Base-by-base conservation (phyloP, 2,797 vertebrate genomes). In the Calcarius lapponicus region DNA sequence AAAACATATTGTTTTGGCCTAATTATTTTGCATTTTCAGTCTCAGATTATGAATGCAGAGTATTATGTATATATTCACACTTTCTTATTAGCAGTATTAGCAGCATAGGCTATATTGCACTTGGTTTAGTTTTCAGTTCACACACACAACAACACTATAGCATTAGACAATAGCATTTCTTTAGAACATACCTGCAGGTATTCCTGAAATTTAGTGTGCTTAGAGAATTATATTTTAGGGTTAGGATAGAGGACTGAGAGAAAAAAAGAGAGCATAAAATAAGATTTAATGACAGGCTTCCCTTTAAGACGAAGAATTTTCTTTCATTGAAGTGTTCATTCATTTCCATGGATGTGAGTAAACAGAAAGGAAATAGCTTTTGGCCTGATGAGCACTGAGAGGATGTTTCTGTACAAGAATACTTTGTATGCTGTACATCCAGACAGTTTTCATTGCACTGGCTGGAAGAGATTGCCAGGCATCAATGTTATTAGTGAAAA, bases 291-390 rank as follows among this genome's bases (percentile, higher is more conserved):
- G 58, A 36, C 43, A 50, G 26, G 1, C 20, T 90, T 54, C 58
- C 43, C 40, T 90, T 69, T 88, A 80, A 91, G 65, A 81, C 1
- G 13, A 88, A 88, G 54, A 40, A 70, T 74, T 94, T 69, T 67
- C 56, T 93, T 94, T 96, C 75, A 84, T 21, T 84, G 51, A 57
- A 76, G 29, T 50, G 60, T 66, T 92, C 66, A 93, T 86, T 95
- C 73, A 91, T 86, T 90, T 85, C 90, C 80, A 64, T 91, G 88
- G 81, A 93, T 74, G 69, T 88, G 80, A 91, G 91, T 88, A 94
- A 94, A 93, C 72, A 93, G 92, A 96, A 90, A 93, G 80, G 86
- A 94, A 95, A 95, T 87, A 91, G 93, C 73, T 92, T 92, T 90
- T 96, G 92, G 85, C 95, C 56, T 69, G 76, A 73, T 83, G 85